Base-by-base conservation (phyloP, 2,113 vertebrate species). In the Spilogale gracilis region DNA sequence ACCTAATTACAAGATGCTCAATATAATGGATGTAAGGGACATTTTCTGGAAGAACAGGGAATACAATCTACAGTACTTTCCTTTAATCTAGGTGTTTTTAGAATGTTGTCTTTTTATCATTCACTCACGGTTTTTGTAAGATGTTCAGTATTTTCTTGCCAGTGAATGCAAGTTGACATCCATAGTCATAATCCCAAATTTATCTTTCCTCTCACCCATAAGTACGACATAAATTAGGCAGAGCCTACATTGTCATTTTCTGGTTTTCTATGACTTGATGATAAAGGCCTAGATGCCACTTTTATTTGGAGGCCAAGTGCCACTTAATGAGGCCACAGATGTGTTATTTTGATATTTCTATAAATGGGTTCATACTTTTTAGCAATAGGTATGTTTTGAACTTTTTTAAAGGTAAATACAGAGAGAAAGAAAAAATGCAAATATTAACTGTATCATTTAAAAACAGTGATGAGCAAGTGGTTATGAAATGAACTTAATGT, bases 341-440 rank as follows among this genome's bases (percentile, higher is more conserved):
- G 38, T 74, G 30, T n/a, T 9, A 82, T 69, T 91, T 69, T 91
- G 23, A 88, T 83, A 63, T 71, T 71, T 6, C 52, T 96, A 65
- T 92, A 83, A 91, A 91, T 74, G 32, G 45, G n/a, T 11, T 38
- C 50, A 85, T 5, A 78, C 21, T 76, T 95, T 92, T 92, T 27
- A 78, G 50, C 94, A 94, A 69, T 38, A 27, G 61, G 14, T 45
- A 74, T 21, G 38, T 61, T 91, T 96, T 78, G 61, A 94, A 65
- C 7, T 48, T 27, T 60, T 54, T 52, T 23, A 69, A 76, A 82
- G 27, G 20, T 50, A 92, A 83, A 67, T 69, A 94, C 54, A 78
- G 25, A 65, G 10, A 86, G 25, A 38, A 38, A 43, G 6, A 54
- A 21, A 50, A 87, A 43, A 4, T 21, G 45, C 60, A 74, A 21